phyloP scores from a whole-genome alignment of 2,113 vertebrate genomes.

The Paracanthobrama guichenoti region DNA sequence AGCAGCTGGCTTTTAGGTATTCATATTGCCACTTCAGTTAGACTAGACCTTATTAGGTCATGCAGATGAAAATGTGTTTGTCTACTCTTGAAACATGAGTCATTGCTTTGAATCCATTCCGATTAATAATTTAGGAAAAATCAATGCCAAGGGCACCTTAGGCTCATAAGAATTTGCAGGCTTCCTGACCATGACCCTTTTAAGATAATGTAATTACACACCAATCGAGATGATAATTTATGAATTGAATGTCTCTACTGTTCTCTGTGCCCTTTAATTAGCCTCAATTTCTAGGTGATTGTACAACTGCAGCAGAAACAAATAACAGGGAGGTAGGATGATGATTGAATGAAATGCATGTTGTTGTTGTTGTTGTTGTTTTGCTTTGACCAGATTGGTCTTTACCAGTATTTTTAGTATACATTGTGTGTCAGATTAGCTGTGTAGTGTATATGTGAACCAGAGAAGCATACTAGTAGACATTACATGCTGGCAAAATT shows the following conservation, averaged over 20 bases:
- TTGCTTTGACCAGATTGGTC: neutral
- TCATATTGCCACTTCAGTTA: neutral
- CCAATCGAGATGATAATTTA: conserved; percentile 19
- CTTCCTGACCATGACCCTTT: neutral
- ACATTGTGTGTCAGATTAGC: neutral
- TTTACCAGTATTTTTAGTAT: conserved; percentile 15
- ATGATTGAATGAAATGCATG: neutral
- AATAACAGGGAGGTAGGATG: neutral
- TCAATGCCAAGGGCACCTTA: conserved; percentile 13
- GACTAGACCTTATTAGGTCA: neutral
- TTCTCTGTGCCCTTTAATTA: neutral
- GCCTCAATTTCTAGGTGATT: neutral
- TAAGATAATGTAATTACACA: conserved; percentile 4
- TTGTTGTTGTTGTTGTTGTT: neutral
- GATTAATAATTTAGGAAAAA: conserved; percentile 12
- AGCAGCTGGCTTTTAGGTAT: neutral
- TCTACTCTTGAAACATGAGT: neutral
- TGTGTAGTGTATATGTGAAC: neutral
- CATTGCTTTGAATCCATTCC: conserved; percentile 3
- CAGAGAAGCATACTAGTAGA: neutral
- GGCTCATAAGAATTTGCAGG: neutral
- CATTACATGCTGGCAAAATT: neutral
- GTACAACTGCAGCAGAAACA: neutral
- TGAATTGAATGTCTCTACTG: conserved; percentile 19
- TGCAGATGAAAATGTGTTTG: conserved; percentile 10